These are phyloP conservation scores for Fundulus diaphanus DNA, from an alignment of 2,797 vertebrate genomes.

Conservation along the genomic window DNA sequence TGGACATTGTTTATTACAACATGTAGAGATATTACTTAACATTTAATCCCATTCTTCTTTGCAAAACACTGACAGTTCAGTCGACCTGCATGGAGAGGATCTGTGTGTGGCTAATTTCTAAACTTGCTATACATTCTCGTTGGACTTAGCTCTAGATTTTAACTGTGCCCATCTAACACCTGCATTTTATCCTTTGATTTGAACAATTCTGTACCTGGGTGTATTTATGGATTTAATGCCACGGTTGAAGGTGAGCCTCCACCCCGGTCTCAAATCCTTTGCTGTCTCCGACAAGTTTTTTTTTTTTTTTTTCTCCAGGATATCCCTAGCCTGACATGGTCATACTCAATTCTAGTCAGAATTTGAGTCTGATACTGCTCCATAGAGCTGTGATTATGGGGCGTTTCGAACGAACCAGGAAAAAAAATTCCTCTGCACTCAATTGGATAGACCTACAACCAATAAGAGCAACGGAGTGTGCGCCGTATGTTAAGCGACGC, in stretches of 20 bases:
- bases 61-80: not conserved
- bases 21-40: not conserved
- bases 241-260: not conserved
- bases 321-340: too few relatives aligned
- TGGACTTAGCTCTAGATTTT: not conserved
- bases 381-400: too few relatives aligned
- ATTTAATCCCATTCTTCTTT: not conserved
- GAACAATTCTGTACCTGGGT: not conserved
- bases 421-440: too few relatives aligned
- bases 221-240: not conserved
- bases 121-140: not conserved
- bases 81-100: not conserved
- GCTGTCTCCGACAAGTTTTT: not conserved
- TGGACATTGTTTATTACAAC: not conserved
- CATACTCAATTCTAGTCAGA: too few relatives aligned
- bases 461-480: too few relatives aligned
- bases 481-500: too few relatives aligned
- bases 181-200: not conserved
- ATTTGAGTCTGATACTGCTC: too few relatives aligned
- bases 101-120: not conserved
- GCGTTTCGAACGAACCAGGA: too few relatives aligned
- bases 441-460: too few relatives aligned
- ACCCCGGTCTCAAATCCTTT: not conserved
- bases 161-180: not conserved
- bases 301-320: not conserved